phyloP scores from a whole-genome alignment of 37 sponge, comb jelly and placozoan species.

The Tethya wilhelma region DNA sequence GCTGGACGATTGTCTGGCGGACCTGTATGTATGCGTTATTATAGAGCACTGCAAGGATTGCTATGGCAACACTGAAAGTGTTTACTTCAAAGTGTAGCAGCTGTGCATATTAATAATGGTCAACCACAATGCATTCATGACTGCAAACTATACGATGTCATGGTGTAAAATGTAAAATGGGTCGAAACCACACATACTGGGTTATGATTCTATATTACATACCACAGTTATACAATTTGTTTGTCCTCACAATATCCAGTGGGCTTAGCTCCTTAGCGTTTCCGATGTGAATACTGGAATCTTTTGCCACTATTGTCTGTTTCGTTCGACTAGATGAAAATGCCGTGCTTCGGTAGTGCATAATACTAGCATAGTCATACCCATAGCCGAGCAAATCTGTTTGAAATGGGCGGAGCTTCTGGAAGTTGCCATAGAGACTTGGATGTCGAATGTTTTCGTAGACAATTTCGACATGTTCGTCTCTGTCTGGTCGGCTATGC shows the following conservation, averaged over 20 bases:
- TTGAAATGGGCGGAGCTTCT: neutral
- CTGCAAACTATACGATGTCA: neutral
- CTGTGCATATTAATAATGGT: too few species aligned
- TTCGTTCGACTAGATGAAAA: constrained; percentile 9
- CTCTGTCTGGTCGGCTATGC: constrained; percentile 65
- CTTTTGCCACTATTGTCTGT: constrained; percentile 28
- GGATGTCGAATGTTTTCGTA: constrained; percentile 29
- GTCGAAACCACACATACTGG: too few species aligned
- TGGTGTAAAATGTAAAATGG: neutral
- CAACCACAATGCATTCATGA: neutral
- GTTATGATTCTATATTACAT: constrained; percentile 16
- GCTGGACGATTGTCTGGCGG: neutral
- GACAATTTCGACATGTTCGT: constrained; percentile 40
- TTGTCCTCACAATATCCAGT: constrained; percentile 68
- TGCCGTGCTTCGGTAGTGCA: constrained; percentile 68
- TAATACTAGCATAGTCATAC: constrained; percentile 84
- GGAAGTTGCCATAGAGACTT: constrained; percentile 14
- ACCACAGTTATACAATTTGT: constrained; percentile 74
- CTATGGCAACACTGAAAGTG: neutral
- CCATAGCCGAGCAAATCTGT: constrained; percentile 52
- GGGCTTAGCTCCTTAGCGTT: constrained; percentile 53
- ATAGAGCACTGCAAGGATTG: neutral
- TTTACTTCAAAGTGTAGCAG: too few species aligned
- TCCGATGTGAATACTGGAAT: constrained; percentile 55
- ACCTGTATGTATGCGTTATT: neutral